Evolutionary conservation across 2,888 invertebrate genomes (phyloP).

Genomic region (Nebria salina): DNA sequence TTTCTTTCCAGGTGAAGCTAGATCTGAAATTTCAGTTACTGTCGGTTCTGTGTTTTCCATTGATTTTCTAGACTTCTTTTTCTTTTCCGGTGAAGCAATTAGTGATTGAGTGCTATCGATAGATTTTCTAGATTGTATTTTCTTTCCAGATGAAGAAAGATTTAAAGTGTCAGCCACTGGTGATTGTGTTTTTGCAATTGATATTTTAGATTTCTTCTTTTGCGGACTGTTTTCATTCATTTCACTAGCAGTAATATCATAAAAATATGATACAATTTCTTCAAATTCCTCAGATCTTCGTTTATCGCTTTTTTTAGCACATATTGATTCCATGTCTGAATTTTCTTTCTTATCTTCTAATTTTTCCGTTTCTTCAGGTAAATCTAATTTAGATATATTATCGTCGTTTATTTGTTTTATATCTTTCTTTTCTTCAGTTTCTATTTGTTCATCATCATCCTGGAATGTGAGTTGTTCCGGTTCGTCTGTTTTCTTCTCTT

Average conservation of each 20-base stretch:
- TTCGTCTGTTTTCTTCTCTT: conserved; percentile 6
- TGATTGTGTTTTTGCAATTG: not conserved
- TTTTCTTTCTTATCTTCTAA: too few relatives aligned
- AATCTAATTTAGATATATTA: too few relatives aligned
- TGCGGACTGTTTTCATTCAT: not conserved
- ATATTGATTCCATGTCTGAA: too few relatives aligned
- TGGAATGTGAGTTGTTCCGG: not conserved
- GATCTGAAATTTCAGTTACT: not conserved
- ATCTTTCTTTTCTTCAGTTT: conserved; percentile 3
- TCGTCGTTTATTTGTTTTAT: not conserved
- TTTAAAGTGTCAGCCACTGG: too few relatives aligned
- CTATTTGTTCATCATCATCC: not conserved
- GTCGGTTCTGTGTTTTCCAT: not conserved
- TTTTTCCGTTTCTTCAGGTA: too few relatives aligned
- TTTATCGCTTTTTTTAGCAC: too few relatives aligned
- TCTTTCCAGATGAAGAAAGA: too few relatives aligned
- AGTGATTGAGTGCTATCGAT: too few relatives aligned
- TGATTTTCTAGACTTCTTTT: conserved; percentile 14
- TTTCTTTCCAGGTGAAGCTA: too few relatives aligned
- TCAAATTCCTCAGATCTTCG: not conserved
- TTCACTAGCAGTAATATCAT: not conserved
- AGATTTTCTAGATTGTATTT: too few relatives aligned
- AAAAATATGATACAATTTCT: not conserved
- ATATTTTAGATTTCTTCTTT: conserved; percentile 10
- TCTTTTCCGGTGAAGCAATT: not conserved